A percentile compares a stretch with the other conserved stretches of the same genome.
These are phyloP conservation scores for Cariama cristata DNA, from an alignment of 2,113 vertebrate genomes.

Conservation along the genomic window DNA sequence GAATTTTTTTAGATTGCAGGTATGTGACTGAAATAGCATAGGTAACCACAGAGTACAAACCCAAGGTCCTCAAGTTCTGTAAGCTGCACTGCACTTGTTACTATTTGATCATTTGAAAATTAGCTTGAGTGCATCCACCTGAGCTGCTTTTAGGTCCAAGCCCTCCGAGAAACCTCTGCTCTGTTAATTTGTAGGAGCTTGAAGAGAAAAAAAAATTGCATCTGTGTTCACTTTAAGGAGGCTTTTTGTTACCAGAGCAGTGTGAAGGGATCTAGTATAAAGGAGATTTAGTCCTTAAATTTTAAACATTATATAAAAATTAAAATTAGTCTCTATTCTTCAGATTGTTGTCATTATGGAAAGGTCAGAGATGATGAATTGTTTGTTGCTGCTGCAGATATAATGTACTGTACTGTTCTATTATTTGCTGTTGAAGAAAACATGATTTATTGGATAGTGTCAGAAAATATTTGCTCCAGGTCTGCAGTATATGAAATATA, in stretches of 20 bases:
- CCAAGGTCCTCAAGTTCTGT: not conserved
- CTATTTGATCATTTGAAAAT: not conserved
- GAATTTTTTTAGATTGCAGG: not conserved
- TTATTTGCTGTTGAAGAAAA: conserved; percentile 71
- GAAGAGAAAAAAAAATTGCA: not conserved
- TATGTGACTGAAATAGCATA: not conserved
- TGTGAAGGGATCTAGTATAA: not conserved
- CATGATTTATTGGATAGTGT: conserved; percentile 65
- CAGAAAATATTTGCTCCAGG: conserved; percentile 70
- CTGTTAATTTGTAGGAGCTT: not conserved
- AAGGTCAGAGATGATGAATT: conserved; percentile 75
- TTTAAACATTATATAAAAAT: conserved; percentile 69
- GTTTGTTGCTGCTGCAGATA: conserved; percentile 66
- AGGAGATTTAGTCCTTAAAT: conserved; percentile 58
- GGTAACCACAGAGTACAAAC: not conserved
- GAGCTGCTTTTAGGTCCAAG: not conserved
- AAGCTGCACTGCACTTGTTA: not conserved
- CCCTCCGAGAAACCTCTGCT: not conserved
- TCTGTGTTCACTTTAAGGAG: not conserved
- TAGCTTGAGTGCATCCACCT: not conserved
- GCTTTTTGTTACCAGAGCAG: not conserved
- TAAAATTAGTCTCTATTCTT: conserved; percentile 64
- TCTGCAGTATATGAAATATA: conserved; percentile 62
- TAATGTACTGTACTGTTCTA: conserved; percentile 65
- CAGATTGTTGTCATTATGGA: conserved; percentile 64